Evolutionary conservation across 2,797 vertebrate genomes (phyloP).

Genomic region (Acipenser ruthenus): DNA sequence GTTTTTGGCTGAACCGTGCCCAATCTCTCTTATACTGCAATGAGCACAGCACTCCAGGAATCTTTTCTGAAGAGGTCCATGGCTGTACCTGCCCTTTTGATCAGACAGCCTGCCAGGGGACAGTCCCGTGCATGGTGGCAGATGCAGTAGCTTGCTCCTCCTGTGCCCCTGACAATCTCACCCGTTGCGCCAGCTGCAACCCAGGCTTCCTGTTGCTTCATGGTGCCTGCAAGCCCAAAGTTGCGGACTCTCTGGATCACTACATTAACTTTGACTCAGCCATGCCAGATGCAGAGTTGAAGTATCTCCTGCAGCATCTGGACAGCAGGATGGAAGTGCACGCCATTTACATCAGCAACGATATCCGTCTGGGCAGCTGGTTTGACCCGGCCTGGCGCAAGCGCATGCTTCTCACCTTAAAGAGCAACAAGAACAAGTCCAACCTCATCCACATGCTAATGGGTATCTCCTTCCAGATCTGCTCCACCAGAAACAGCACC

Average conservation of each 20-base stretch:
- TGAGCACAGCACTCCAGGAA: conserved; percentile 72
- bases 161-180: conserved; percentile 80
- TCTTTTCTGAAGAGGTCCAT: conserved; percentile 81
- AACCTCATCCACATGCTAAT: conserved; percentile 90
- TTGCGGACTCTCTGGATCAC: conserved; percentile 84
- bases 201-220: conserved; percentile 76
- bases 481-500: conserved; percentile 92
- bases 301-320: conserved; percentile 81
- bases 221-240: conserved; percentile 78
- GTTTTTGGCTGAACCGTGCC: conserved; percentile 73
- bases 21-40: conserved; percentile 91
- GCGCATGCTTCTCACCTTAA: conserved; percentile 90
- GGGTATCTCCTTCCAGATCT: conserved; percentile 93
- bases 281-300: conserved; percentile 86
- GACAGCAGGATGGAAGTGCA: conserved; percentile 92
- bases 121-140: conserved; percentile 73
- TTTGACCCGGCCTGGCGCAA: conserved; percentile 98
- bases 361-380: conserved; percentile 92
- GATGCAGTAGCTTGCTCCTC: conserved; percentile 73
- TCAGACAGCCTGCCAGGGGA: conserved; percentile 78
- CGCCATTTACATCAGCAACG: conserved; percentile 96
- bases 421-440: conserved; percentile 98
- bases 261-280: conserved; percentile 87
- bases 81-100: conserved; percentile 79
- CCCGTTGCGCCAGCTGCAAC: conserved; percentile 84